A percentile compares a stretch with the other conserved stretches of the same genome.
Conservation (phyloP, 1,140 invertebrate species). For the Diabrotica undecimpunctata region DNA sequence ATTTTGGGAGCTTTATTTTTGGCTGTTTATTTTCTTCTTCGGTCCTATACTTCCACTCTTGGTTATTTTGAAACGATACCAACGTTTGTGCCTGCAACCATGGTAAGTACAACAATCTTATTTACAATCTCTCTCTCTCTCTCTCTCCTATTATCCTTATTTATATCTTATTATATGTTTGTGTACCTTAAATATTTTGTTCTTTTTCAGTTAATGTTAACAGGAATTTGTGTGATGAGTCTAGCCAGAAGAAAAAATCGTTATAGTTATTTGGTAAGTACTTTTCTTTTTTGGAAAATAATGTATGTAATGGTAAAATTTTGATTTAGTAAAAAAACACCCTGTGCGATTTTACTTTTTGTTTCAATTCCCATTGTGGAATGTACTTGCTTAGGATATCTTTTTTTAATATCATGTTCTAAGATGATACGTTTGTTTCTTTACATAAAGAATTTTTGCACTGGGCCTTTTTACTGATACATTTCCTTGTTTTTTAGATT, state of each 20-base stretch:
- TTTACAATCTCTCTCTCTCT: too few relatives aligned
- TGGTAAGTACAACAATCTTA: conserved; percentile 55
- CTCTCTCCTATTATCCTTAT: too few relatives aligned
- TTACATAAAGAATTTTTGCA: too few relatives aligned
- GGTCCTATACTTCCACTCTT: conserved; percentile 74
- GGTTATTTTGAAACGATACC: conserved; percentile 82
- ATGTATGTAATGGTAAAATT: too few relatives aligned
- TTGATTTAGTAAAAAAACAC: too few relatives aligned
- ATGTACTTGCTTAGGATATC: too few relatives aligned
- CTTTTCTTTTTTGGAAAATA: neutral
- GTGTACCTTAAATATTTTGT: neutral
- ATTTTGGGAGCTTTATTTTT: conserved; percentile 71
- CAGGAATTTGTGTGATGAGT: conserved; percentile 80
- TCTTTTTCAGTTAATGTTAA: conserved; percentile 70
- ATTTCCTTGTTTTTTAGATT: conserved; percentile 59
- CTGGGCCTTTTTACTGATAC: neutral
- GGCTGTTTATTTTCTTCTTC: conserved; percentile 70
- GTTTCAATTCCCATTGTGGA: too few relatives aligned
- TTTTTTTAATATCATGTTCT: too few relatives aligned
- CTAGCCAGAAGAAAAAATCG: conserved; percentile 77
- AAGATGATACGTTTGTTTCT: too few relatives aligned
- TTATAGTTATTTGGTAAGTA: conserved; percentile 79
- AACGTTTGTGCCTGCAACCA: conserved; percentile 74
- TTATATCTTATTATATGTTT: too few relatives aligned
- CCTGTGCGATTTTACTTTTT: too few relatives aligned